These are phyloP conservation scores for Ptychoptera albimana DNA, from an alignment of 2,888 invertebrate species.

Conservation along the genomic window DNA sequence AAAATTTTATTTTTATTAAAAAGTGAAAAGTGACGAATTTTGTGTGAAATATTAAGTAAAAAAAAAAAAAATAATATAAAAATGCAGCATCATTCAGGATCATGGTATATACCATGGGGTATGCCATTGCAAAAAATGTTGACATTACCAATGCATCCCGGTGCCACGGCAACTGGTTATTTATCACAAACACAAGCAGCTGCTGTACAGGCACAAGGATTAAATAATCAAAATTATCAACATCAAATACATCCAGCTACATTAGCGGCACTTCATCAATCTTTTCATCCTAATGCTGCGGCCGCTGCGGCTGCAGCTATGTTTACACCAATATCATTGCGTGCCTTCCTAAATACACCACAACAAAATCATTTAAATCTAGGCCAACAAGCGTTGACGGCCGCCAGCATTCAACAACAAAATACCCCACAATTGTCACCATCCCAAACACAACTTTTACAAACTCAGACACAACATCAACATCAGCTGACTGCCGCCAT, in stretches of 20 bases:
- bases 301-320: constrained; percentile 20
- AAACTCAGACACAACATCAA: constrained; percentile 10
- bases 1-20: no score
- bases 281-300: constrained; percentile 8
- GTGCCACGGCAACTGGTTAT: constrained; percentile 22
- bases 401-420: constrained; percentile 12
- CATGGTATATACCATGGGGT: constrained; percentile 55
- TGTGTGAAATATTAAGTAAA: no score
- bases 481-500: constrained; percentile 1
- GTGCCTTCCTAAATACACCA: constrained; percentile 23
- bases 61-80: not conserved
- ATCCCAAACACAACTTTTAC: constrained; percentile 12
- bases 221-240: constrained; percentile 12
- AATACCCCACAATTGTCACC: constrained; percentile 12
- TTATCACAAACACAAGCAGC: constrained; percentile 4
- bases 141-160: constrained; percentile 41
- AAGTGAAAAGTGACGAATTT: no score
- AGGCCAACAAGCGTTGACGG: constrained; percentile 14
- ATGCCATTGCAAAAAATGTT: constrained; percentile 47
- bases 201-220: constrained; percentile 7
- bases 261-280: constrained; percentile 13
- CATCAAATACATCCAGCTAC: constrained; percentile 13
- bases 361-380: constrained; percentile 17
- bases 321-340: constrained; percentile 26
- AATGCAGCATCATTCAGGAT: constrained; percentile 35